Evolutionary conservation across 2,113 vertebrate genomes (phyloP).

Genomic region (Prunella himalayana): DNA sequence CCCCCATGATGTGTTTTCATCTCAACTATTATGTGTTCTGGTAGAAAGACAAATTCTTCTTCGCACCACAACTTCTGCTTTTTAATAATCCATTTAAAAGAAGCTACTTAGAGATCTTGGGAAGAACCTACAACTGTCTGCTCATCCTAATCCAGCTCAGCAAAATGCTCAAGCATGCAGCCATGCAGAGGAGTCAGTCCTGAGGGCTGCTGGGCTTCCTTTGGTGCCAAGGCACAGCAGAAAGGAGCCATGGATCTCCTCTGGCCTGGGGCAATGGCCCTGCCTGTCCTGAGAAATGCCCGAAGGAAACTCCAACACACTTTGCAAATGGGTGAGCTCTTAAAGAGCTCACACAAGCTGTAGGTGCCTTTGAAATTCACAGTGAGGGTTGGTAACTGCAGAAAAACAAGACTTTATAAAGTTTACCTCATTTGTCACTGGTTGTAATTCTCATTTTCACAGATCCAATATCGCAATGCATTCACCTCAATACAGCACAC

Average conservation of each 20-base stretch:
- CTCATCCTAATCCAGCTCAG: neutral
- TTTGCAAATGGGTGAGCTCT: neutral
- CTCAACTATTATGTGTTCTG: neutral
- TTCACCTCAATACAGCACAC: neutral
- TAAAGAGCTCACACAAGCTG: neutral
- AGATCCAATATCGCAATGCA: neutral
- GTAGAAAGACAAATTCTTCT: neutral
- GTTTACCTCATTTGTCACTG: neutral
- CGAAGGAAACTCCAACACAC: neutral
- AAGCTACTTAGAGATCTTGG: neutral
- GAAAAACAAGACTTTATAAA: neutral
- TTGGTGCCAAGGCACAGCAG: neutral
- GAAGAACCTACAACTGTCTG: neutral
- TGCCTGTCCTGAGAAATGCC: neutral
- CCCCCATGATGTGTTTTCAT: neutral
- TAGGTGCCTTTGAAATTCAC: neutral
- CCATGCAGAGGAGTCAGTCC: too few relatives aligned
- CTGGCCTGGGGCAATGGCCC: too few relatives aligned
- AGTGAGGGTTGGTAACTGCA: rapidly evolving
- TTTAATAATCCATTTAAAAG: neutral
- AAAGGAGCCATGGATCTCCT: neutral
- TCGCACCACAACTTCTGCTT: neutral
- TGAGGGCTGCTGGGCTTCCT: neutral
- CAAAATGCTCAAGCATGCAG: neutral
- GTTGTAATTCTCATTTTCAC: neutral